Evolutionary conservation across 2,797 vertebrate species (phyloP), one percentile per base, ranked within the genome.

Genomic region (Anguilla pacifica): DNA sequence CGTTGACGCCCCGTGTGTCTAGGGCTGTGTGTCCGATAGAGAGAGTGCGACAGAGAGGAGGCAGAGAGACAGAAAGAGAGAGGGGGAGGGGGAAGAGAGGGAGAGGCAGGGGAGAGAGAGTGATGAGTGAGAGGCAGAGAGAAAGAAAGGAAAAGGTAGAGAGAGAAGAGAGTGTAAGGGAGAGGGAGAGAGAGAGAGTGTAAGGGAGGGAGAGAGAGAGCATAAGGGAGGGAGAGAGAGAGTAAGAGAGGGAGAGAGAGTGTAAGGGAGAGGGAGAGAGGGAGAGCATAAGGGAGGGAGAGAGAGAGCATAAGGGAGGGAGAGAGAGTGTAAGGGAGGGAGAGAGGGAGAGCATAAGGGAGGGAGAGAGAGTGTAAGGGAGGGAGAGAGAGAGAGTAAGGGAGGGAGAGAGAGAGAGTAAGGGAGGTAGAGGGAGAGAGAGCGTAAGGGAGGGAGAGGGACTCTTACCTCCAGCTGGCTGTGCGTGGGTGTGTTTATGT

Each of bases 401-500:
- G 17, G 28, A 72, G 70, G 1, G 28, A 13, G 70, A 13, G 28
- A 11, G n/a, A 31, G 9, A 11, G 10, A 3, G 6, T 46, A 55
- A 35, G 35, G 35, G 70, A 28, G 64, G 0, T 1, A 6, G 13
- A n/a, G 64, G 2, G 25, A n/a, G 31, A 31, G 31, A 31, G 49
- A n/a, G 19, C 0, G 19, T 79, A 10, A 51, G 51, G 31, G 5
- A 85, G 17, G 22, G 31, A 35, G n/a, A 19, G 70, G 31, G 31
- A 13, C 53, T n/a, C 93, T 53, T 89, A 99, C 98, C 97, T 97
- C 96, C 85, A 95, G 90, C 35, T 96, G 97, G 96, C 91, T 95
- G 83, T 96, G 95, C 91, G 96, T 93, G 2, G 97, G 93, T 0
- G 96, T 97, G 94, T 90, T 98, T 90, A 98, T 88, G 6, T 99